Conservation (phyloP, 2,888 invertebrate genomes). For the Epinotia bilunana region DNA sequence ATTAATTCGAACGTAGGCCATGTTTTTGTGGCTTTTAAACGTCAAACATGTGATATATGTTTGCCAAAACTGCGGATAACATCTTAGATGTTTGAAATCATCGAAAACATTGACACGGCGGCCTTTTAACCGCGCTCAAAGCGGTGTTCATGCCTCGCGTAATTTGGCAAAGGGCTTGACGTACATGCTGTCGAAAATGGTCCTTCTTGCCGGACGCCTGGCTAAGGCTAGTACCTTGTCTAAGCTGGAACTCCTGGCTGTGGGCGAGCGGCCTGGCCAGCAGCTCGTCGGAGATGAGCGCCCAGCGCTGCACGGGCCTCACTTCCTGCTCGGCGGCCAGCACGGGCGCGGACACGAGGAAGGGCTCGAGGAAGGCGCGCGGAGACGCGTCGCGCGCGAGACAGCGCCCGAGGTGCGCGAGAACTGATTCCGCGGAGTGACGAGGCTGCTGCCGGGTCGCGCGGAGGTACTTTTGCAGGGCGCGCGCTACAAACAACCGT, state of each 20-base stretch:
- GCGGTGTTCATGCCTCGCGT: too few species aligned
- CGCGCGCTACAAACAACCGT: conserved; percentile 85
- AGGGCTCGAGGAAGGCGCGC: conserved; percentile 97
- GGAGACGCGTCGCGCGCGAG: conserved; percentile 97
- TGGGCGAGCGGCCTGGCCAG: conserved; percentile 93
- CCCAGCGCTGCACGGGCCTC: conserved; percentile 96
- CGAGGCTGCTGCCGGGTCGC: conserved; percentile 98
- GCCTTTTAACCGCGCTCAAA: too few species aligned
- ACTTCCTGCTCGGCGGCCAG: conserved; percentile 93
- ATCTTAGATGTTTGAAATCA: too few species aligned
- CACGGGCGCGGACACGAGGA: conserved; percentile 93
- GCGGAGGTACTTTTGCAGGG: conserved; percentile 97
- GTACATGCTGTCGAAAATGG: neutral
- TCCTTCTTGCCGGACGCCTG: neutral
- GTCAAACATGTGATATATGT: too few species aligned
- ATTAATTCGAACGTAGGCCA: too few species aligned
- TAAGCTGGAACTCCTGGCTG: conserved; percentile 94
- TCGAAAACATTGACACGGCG: too few species aligned
- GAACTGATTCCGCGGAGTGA: conserved; percentile 96
- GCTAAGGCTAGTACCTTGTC: conserved; percentile 84
- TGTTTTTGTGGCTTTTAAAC: too few species aligned
- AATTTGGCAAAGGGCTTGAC: too few species aligned
- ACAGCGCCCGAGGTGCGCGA: conserved; percentile 95
- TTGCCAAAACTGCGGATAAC: too few species aligned
- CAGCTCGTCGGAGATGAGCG: conserved; percentile 96